phyloP scores from a whole-genome alignment of 2,797 vertebrate species.

The Schizopygopsis malacanthus region DNA sequence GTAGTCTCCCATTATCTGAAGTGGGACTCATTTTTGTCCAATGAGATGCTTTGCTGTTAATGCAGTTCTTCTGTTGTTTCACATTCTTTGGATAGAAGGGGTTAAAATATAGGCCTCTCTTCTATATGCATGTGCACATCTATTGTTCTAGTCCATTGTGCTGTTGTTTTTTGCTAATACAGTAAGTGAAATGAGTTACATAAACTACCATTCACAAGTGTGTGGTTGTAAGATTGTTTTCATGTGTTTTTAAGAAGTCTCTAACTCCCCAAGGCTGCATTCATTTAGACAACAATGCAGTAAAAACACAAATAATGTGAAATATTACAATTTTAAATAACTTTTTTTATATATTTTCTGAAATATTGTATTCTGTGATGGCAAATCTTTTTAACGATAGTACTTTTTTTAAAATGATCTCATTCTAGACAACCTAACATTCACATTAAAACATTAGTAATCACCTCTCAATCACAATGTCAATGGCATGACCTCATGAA shows the following conservation, averaged over 20 bases:
- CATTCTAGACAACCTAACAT: background rate
- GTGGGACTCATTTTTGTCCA: background rate
- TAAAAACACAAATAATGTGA: background rate
- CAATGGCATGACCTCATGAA: background rate
- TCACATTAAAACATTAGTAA: background rate
- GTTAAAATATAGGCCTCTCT: background rate
- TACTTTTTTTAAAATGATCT: background rate
- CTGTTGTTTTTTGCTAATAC: background rate
- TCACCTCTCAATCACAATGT: background rate
- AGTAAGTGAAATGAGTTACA: background rate
- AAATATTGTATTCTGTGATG: background rate
- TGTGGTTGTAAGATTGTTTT: background rate
- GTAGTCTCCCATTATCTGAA: background rate
- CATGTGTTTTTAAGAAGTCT: background rate
- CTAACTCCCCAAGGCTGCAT: background rate
- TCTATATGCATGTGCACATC: background rate
- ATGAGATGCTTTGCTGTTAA: background rate
- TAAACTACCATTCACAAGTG: background rate
- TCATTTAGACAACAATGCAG: background rate
- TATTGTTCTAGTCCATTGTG: background rate
- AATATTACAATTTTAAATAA: slow-evolving; percentile 2
- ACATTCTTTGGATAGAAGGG: background rate
- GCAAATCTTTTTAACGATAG: background rate
- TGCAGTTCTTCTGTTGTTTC: background rate
- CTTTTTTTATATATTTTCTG: background rate